Conservation (phyloP, 2,113 vertebrate species). For the Oreochromis niloticus region DNA sequence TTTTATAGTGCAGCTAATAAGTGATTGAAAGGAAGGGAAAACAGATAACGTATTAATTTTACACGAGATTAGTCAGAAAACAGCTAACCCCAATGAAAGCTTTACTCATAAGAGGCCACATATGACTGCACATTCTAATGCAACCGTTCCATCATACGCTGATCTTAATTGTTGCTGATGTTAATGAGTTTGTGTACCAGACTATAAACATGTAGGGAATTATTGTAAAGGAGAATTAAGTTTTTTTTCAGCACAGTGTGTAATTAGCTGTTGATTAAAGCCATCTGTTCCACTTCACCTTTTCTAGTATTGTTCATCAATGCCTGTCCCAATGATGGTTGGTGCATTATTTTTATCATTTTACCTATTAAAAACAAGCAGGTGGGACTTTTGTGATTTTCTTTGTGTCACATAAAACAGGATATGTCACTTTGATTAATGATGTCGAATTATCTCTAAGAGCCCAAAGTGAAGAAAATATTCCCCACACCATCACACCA, state of each 20-base stretch:
- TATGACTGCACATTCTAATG: background rate
- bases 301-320: background rate
- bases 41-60: background rate
- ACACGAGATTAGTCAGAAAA: background rate
- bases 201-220: background rate
- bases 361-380: background rate
- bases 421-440: background rate
- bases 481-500: background rate
- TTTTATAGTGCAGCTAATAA: background rate
- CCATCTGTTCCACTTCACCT: background rate
- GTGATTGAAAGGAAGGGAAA: background rate
- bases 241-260: background rate
- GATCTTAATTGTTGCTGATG: background rate
- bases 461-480: background rate
- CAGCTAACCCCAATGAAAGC: background rate
- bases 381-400: background rate
- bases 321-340: background rate
- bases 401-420: background rate
- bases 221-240: background rate
- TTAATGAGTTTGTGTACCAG: background rate
- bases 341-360: background rate
- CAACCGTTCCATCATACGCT: background rate
- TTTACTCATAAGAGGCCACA: background rate
- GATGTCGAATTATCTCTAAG: rapidly evolving
- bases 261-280: background rate